Evolutionary conservation across 2,113 vertebrate species (phyloP), one percentile per base, ranked within the genome.

Genomic region (Theristicus caerulescens): DNA sequence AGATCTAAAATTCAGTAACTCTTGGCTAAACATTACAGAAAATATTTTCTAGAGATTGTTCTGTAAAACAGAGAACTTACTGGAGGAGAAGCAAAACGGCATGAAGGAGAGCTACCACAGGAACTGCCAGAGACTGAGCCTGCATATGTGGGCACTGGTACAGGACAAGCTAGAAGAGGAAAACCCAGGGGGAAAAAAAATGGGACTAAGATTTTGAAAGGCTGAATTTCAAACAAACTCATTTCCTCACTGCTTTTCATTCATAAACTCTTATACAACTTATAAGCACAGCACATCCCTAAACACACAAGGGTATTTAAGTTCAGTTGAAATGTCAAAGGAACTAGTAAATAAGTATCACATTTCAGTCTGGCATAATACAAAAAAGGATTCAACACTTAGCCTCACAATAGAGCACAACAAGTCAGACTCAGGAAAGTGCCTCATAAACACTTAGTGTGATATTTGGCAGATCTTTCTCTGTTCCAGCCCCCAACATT

Each of bases 21-120:
- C 38, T 61, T 36, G 54, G 32, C 20, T 73, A 69, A 91, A 74
- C 34, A 54, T 44, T 54, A 46, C 12, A 85, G 67, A 40, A 83
- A 79, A 13, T 40, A 24, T 51, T 88, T 94, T 65, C 46, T 42
- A 55, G 54, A 84, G 59, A 24, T 70, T 17, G 51, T 29, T 92
- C 55, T 73, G 67, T 66, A 97, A 76, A 92, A 47, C 42, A 74
- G 66, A 94, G 80, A 72, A 99, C 99, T 99, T 98, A 99, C 99
- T 71, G 99, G 99, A 94, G 99, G 99, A 91, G 99, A 99, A 96
- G 98, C 98, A 97, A 99, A 99, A 49, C 98, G 99, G 88, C 99
- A 99, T 24, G 99, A 98, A 4, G 99, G 99, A 44, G 99, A 99
- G 96, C 98, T 99, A 73, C 99, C 98, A 88, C 98, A 99, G 94